A percentile compares a stretch with the other conserved stretches of the same genome.
These are phyloP conservation scores for Scaptomyza parva DNA, from an alignment of 2,888 invertebrate genomes.

Conservation along the genomic window DNA sequence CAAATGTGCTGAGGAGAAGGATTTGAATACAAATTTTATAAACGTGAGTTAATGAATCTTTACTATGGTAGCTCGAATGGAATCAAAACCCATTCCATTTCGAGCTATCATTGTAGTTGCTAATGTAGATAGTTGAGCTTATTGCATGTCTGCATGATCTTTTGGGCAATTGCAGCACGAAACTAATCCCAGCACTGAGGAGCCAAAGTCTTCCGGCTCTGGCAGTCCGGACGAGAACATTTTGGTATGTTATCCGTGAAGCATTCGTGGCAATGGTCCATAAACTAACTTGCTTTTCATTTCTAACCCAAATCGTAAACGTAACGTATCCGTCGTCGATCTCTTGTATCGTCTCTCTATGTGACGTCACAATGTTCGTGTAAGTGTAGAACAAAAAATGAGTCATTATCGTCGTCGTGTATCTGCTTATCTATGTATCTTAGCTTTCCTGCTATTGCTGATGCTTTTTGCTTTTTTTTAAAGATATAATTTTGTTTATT, in stretches of 20 bases:
- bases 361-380: conserved; percentile 59
- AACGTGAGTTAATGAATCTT: conserved; percentile 82
- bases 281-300: conserved; percentile 65
- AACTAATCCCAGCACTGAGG: conserved; percentile 85
- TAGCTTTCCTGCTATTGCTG: conserved; percentile 16
- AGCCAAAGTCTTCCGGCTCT: conserved; percentile 87
- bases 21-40: conserved; percentile 87
- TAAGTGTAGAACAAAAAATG: conserved; percentile 61
- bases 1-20: conserved; percentile 86
- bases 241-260: conserved; percentile 87
- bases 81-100: not conserved
- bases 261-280: conserved; percentile 29
- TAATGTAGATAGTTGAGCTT: conserved; percentile 23
- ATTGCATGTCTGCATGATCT: conserved; percentile 65
- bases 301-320: conserved; percentile 36
- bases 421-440: conserved; percentile 18
- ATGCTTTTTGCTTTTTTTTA: conserved; percentile 1
- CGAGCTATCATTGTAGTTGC: not conserved
- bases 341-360: conserved; percentile 19
- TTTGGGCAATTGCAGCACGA: conserved; percentile 86
- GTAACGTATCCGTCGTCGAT: conserved; percentile 17
- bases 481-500: conserved; percentile 24
- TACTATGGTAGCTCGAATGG: not conserved
- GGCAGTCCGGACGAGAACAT: conserved; percentile 90
- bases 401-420: conserved; percentile 47